Conservation (phyloP, 2,888 invertebrate genomes). For the Crossocerus cetratus region DNA sequence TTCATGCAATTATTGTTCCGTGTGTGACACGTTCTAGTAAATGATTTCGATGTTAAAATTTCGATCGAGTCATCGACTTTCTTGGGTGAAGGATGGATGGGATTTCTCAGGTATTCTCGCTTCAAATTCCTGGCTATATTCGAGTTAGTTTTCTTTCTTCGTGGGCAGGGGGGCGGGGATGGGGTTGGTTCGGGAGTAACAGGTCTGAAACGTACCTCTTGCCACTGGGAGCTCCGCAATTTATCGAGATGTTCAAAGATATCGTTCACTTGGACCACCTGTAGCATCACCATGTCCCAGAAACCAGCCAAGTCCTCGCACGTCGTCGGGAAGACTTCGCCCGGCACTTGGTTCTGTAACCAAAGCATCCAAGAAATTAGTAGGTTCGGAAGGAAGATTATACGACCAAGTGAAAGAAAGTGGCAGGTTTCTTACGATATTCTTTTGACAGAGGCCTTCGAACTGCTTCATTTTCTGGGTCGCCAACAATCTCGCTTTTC, state of each 20-base stretch:
- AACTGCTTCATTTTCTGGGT: conserved; percentile 98
- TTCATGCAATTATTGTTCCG: too few species aligned
- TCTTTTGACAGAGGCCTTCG: conserved; percentile 85
- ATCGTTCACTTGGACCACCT: conserved; percentile 90
- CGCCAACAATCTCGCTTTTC: conserved; percentile 92
- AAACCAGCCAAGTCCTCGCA: conserved; percentile 95
- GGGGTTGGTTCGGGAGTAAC: conserved; percentile 16
- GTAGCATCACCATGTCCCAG: conserved; percentile 98
- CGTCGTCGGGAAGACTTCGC: conserved; percentile 93
- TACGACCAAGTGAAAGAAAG: neutral
- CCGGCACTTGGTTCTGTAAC: conserved; percentile 81
- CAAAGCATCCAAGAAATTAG: conserved; percentile 9
- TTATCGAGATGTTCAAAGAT: conserved; percentile 85
- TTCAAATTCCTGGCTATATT: conserved; percentile 4
- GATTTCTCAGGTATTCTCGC: neutral
- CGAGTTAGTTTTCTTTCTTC: neutral
- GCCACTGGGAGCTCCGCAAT: conserved; percentile 84
- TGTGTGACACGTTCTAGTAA: too few species aligned
- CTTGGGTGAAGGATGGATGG: too few species aligned
- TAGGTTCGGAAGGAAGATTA: neutral
- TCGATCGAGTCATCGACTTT: too few species aligned
- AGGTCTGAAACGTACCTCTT: conserved; percentile 76
- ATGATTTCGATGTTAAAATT: too few species aligned
- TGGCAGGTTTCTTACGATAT: conserved; percentile 79
- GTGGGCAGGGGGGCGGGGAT: conserved; percentile 7